Base-by-base conservation (phyloP, 1,140 invertebrate genomes). In the Rhizoglyphus robini region DNA sequence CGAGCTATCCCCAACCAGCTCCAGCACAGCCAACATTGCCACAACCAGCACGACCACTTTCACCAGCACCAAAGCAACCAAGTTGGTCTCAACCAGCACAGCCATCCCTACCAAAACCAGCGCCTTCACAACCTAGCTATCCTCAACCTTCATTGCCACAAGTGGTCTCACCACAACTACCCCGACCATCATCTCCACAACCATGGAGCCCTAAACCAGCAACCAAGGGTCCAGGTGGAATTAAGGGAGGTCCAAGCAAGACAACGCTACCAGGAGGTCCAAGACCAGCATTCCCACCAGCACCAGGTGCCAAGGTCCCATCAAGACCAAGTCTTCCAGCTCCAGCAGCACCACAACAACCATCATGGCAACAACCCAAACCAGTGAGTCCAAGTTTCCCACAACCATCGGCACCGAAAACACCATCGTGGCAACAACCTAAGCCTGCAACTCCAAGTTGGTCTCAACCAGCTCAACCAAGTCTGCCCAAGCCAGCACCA, bases 91-190 rank as follows among this genome's bases (percentile, higher is more conserved):
- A 20, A 36, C 30, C 15, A 31, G 31, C 15, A 30, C 46, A 27
- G 8, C 60, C 30, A 61, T 48, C 62, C 34, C 65, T 36, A 48
- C 68, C 59, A 20, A 60, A 29, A 36, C 67, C 67, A 60, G 32
- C 63, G 1, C 36, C 36, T 11, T 41, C 36, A 8, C 38, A 29
- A 13, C 29, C 65, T 20, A 1, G 23, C 34, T 3, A 34, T 29
- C 8, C 8, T 11, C 36, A 41, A 41, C 18, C 36, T 27, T 47
- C 65, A 13, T 20, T 29, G 4, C 32, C 2, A 27, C 29, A 63
- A 2, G 29, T 30, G 20, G n/a, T 18, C 18, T 38, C 49, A 15
- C n/a, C 61, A 54, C n/a, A 34, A 29, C 49, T 15, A 32, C n/a
- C 29, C 36, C 25, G 34, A 32, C 31, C 54, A 38, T 59, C 25